Conservation (phyloP, 2,888 invertebrate genomes). For the Chalcis sispes region DNA sequence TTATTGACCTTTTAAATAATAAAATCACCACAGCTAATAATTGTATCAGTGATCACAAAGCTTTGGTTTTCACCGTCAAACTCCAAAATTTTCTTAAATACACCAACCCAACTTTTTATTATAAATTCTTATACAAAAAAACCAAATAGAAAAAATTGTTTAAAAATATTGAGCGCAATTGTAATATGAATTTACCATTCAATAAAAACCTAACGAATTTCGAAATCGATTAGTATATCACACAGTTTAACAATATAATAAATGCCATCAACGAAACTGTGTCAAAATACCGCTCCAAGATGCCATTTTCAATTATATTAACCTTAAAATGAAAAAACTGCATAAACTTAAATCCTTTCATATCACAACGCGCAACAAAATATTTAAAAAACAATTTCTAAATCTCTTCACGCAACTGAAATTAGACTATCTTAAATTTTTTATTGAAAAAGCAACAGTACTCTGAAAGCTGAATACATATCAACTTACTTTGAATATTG, state of each 20-base stretch:
- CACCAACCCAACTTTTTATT: neutral
- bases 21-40: conserved; percentile 21
- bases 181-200: neutral
- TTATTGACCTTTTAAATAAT: conserved; percentile 12
- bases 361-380: neutral
- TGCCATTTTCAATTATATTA: neutral
- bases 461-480: neutral
- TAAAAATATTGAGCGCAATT: conserved; percentile 2
- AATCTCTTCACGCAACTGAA: too few relatives aligned
- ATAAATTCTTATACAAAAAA: conserved; percentile 41
- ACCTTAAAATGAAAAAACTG: neutral
- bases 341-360: neutral
- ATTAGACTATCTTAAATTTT: neutral
- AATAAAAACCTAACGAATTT: conserved; percentile 51
- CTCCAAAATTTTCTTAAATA: neutral
- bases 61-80: conserved; percentile 18
- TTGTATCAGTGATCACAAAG: conserved; percentile 54
- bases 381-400: too few relatives aligned
- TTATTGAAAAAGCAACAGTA: neutral
- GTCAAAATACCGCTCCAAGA: neutral
- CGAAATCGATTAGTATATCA: conserved; percentile 52
- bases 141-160: conserved; percentile 51
- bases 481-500: neutral
- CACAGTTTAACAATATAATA: neutral
- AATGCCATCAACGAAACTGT: neutral